A percentile compares a stretch with the other conserved stretches of the same genome.
These are phyloP conservation scores for Pteromalus puparum DNA, from an alignment of 1,140 invertebrate species.

Conservation along the genomic window DNA sequence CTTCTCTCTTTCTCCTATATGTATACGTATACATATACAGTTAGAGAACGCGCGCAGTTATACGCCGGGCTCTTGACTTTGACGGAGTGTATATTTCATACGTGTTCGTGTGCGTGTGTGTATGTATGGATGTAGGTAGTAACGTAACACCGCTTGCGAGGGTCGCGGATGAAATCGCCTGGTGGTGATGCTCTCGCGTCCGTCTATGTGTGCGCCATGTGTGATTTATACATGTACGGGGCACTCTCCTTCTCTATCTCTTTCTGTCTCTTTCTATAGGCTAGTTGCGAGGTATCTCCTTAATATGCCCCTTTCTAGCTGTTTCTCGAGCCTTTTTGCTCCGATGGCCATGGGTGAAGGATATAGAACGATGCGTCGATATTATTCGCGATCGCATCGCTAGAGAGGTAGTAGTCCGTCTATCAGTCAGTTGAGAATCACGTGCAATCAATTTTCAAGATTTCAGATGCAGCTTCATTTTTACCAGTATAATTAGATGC, in stretches of 20 bases:
- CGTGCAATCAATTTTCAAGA: background rate
- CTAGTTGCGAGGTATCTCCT: background rate
- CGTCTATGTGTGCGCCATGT: background rate
- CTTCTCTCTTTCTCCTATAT: slow-evolving; percentile 1
- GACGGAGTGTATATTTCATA: slow-evolving; percentile 17
- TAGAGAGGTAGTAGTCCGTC: slow-evolving; percentile 16
- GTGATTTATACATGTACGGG: slow-evolving; percentile 51
- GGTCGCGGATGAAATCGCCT: slow-evolving; percentile 60
- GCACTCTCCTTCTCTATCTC: background rate
- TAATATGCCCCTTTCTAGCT: slow-evolving; percentile 16
- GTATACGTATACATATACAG: background rate
- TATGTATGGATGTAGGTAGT: background rate
- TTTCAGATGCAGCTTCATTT: background rate
- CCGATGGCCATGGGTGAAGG: slow-evolving; percentile 32
- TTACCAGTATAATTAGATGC: background rate
- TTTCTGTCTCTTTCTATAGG: background rate
- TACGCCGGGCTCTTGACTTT: slow-evolving; percentile 27
- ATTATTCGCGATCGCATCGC: slow-evolving; percentile 28
- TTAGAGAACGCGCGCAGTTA: background rate
- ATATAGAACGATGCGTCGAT: background rate
- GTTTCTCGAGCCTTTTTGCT: slow-evolving; percentile 41
- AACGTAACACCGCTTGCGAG: background rate
- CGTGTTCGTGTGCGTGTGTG: background rate
- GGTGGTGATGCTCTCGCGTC: slow-evolving; percentile 72
- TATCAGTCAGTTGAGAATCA: slow-evolving; percentile 48